Conservation (phyloP, 2,113 vertebrate genomes). For the Hemichromis elongatus region DNA sequence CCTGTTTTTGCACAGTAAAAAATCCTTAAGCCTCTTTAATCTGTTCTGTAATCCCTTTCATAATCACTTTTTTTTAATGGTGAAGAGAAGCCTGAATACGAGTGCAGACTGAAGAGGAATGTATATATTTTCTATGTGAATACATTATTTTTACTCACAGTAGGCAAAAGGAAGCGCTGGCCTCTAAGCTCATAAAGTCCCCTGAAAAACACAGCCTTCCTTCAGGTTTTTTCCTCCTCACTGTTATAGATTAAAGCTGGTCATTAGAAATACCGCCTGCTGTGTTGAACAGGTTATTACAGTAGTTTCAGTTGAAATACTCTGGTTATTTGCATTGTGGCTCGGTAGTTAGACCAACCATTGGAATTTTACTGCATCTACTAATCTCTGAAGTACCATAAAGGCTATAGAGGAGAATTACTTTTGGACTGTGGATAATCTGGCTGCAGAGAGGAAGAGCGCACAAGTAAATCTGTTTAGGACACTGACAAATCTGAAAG, state of each 20-base stretch:
- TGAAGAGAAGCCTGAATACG: conserved; percentile 12
- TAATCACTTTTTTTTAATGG: conserved; percentile 49
- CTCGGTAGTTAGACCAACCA: neutral
- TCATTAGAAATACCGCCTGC: neutral
- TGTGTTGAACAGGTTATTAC: neutral
- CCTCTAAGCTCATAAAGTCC: neutral
- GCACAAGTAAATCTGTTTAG: conserved; percentile 34
- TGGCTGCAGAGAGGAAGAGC: conserved; percentile 11
- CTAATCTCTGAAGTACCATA: conserved; percentile 15
- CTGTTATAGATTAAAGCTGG: neutral
- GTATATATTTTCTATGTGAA: neutral
- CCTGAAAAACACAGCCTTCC: neutral
- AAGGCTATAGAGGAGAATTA: conserved; percentile 8
- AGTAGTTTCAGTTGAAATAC: neutral
- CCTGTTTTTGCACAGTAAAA: neutral
- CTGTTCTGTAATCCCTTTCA: conserved; percentile 55
- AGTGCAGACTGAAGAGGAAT: neutral
- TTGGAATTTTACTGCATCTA: neutral
- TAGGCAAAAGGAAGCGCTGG: neutral
- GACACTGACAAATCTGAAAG: conserved; percentile 45
- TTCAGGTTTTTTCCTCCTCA: neutral
- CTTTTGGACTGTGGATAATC: conserved; percentile 32
- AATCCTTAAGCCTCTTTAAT: conserved; percentile 48
- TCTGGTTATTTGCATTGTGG: neutral
- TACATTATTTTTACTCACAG: neutral